These are phyloP conservation scores for Acronicta leporina DNA, from an alignment of 2,888 invertebrate genomes.

Conservation along the genomic window DNA sequence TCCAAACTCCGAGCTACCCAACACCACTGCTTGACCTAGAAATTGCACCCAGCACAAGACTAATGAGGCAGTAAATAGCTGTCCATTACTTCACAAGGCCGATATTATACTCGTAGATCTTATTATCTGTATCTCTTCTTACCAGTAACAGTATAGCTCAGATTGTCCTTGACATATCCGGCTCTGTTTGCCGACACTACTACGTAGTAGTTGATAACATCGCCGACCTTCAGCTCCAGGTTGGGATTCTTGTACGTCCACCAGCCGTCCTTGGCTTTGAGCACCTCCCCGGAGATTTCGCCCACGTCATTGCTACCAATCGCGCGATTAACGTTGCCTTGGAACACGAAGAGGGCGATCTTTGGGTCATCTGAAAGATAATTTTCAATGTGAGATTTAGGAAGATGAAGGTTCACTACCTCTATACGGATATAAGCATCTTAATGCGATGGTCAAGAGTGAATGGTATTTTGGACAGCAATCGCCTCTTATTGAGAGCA, in stretches of 20 bases:
- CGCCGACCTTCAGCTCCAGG: conserved; percentile 82
- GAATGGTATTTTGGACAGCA: too few relatives aligned
- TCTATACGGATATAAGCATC: too few relatives aligned
- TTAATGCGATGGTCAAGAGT: too few relatives aligned
- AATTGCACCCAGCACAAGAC: too few relatives aligned
- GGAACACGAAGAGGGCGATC: conserved; percentile 89
- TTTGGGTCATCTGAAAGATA: conserved; percentile 81
- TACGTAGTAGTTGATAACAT: conserved; percentile 90
- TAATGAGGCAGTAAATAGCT: too few relatives aligned
- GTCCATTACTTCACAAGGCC: too few relatives aligned
- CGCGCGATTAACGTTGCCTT: conserved; percentile 90
- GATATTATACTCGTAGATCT: too few relatives aligned
- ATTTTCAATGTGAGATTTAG: too few relatives aligned
- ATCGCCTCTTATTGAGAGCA: too few relatives aligned
- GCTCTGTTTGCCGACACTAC: conserved; percentile 86
- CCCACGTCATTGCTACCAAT: conserved; percentile 87
- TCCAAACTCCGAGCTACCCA: too few relatives aligned
- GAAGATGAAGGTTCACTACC: too few relatives aligned
- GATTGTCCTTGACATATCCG: conserved; percentile 81
- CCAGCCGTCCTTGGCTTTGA: conserved; percentile 73
- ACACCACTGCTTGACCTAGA: too few relatives aligned
- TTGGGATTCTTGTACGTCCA: conserved; percentile 87
- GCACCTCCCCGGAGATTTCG: conserved; percentile 83
- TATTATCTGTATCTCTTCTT: conserved; percentile 42
- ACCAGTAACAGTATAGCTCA: conserved; percentile 80